phyloP scores from a whole-genome alignment of 2,888 invertebrate genomes.

The Bellardia pandia region DNA sequence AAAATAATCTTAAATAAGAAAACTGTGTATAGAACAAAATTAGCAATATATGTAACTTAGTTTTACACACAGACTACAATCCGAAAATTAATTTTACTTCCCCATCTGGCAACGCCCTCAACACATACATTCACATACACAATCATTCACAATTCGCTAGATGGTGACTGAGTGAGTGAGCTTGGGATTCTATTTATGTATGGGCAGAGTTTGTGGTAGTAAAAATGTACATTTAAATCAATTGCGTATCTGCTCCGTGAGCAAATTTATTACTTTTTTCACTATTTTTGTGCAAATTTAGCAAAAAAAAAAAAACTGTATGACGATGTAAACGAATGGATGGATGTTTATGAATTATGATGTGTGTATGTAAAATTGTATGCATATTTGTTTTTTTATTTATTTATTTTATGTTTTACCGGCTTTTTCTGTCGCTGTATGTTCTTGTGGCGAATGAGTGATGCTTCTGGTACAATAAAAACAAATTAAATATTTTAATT shows the following conservation, averaged over 20 bases:
- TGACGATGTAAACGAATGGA: slow-evolving; percentile 40
- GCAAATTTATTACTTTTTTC: slow-evolving; percentile 39
- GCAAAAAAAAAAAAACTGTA: background rate
- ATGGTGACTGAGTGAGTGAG: slow-evolving; percentile 20
- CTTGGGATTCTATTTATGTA: slow-evolving; percentile 39
- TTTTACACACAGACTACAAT: no score
- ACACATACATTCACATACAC: slow-evolving; percentile 9
- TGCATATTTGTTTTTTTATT: slow-evolving; percentile 12
- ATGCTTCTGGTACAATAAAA: slow-evolving; percentile 14
- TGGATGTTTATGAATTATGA: slow-evolving; percentile 36
- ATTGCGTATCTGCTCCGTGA: slow-evolving; percentile 67
- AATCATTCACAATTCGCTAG: slow-evolving; percentile 47
- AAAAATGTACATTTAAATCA: slow-evolving; percentile 68
- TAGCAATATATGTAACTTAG: no score
- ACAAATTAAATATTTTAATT: slow-evolving; percentile 54
- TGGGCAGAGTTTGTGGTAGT: slow-evolving; percentile 46
- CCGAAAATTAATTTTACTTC: background rate
- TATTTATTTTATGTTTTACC: slow-evolving; percentile 58
- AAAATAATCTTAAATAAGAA: no score
- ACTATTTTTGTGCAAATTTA: slow-evolving; percentile 30
- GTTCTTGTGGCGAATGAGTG: slow-evolving; percentile 21
- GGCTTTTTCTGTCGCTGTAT: slow-evolving; percentile 46
- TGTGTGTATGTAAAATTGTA: slow-evolving; percentile 40
- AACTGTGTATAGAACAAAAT: no score
- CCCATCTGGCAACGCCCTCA: slow-evolving; percentile 37